Conservation (phyloP, 1,140 invertebrate species). For the Brachionus angularis region DNA sequence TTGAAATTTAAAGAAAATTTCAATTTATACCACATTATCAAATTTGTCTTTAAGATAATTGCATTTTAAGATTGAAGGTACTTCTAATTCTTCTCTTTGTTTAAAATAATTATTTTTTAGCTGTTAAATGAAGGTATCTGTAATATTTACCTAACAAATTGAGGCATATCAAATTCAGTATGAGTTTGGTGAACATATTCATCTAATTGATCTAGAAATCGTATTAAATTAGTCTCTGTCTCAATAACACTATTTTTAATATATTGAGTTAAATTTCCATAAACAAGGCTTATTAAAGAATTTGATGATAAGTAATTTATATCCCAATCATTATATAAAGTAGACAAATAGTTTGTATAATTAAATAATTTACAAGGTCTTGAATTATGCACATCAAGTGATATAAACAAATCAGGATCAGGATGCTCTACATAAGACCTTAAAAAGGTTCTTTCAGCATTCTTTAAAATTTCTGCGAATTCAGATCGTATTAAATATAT, state of each 20-base stretch:
- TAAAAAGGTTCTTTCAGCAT: background rate
- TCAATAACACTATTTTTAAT: slow-evolving; percentile 1
- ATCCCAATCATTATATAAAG: background rate
- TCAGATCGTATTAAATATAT: no score
- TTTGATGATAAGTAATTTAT: background rate
- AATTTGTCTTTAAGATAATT: slow-evolving; percentile 9
- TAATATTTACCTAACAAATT: background rate
- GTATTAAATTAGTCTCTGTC: background rate
- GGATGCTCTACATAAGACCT: slow-evolving; percentile 6
- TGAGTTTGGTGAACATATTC: background rate
- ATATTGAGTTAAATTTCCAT: slow-evolving; percentile 26
- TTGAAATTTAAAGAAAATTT: background rate
- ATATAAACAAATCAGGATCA: slow-evolving; percentile 5
- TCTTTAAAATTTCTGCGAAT: no score
- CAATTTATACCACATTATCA: slow-evolving; percentile 8
- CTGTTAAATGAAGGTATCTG: background rate
- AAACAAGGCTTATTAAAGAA: background rate
- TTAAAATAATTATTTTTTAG: background rate
- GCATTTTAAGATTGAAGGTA: slow-evolving; percentile 20
- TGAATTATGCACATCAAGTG: background rate
- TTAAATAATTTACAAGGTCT: slow-evolving; percentile 15
- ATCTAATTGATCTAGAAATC: slow-evolving; percentile 18
- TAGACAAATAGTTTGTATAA: background rate
- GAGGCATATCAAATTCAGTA: slow-evolving; percentile 12
- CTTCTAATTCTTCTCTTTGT: background rate